Conservation (phyloP, 1,140 invertebrate species). For the Polypedilum pembai region DNA sequence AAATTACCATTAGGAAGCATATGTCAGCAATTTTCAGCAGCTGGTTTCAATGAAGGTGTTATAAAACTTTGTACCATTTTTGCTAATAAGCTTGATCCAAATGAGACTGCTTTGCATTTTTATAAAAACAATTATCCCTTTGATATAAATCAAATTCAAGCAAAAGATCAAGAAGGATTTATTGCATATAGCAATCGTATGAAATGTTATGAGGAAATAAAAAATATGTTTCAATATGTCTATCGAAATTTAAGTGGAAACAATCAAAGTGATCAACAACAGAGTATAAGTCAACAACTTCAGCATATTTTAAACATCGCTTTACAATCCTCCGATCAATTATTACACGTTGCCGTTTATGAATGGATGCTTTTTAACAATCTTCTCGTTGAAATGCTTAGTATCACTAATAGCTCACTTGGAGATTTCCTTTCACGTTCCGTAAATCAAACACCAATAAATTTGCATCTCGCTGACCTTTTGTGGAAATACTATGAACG, state of each 20-base stretch:
- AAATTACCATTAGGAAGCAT: slow-evolving; percentile 41
- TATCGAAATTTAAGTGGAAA: slow-evolving; percentile 47
- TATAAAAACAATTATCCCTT: slow-evolving; percentile 76
- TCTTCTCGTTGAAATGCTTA: slow-evolving; percentile 66
- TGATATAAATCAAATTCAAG: slow-evolving; percentile 40
- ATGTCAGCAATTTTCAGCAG: slow-evolving; percentile 55
- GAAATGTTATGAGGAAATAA: slow-evolving; percentile 84
- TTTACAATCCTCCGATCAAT: slow-evolving; percentile 64
- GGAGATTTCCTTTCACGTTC: slow-evolving; percentile 69
- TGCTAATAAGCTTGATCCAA: slow-evolving; percentile 78
- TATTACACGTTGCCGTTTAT: slow-evolving; percentile 84
- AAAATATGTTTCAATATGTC: slow-evolving; percentile 68
- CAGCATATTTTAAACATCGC: slow-evolving; percentile 45
- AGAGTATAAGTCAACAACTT: slow-evolving; percentile 24
- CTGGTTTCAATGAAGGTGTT: slow-evolving; percentile 78
- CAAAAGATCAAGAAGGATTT: slow-evolving; percentile 64
- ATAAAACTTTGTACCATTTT: slow-evolving; percentile 80
- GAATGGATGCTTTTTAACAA: slow-evolving; percentile 78
- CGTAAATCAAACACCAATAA: slow-evolving; percentile 46
- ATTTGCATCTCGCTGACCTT: slow-evolving; percentile 69
- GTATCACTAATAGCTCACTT: slow-evolving; percentile 69
- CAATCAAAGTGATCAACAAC: slow-evolving; percentile 30
- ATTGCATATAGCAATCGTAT: slow-evolving; percentile 57
- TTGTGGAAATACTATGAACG: slow-evolving; percentile 95
- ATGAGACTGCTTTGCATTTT: slow-evolving; percentile 79